These are phyloP conservation scores for Archocentrus centrarchus DNA, from an alignment of 2,113 vertebrate species.

Conservation along the genomic window DNA sequence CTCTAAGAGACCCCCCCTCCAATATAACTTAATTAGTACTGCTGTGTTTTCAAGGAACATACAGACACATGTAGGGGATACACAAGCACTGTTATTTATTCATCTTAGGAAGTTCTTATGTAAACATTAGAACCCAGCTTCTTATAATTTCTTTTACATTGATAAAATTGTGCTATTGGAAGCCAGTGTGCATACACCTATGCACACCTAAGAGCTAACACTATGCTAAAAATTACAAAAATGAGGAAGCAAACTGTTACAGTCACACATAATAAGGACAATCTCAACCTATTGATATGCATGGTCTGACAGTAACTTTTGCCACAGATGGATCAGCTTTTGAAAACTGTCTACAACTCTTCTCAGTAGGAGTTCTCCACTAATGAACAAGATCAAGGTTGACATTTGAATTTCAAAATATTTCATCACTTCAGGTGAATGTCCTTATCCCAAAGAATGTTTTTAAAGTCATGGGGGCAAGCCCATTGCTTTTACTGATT, in stretches of 20 bases:
- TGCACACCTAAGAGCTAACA: not conserved
- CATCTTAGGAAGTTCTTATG: not conserved
- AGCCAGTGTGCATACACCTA: not conserved
- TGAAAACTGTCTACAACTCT: constrained; percentile 36
- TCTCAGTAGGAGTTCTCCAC: constrained; percentile 41
- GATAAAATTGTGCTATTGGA: constrained; percentile 5
- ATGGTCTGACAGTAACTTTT: constrained; percentile 21
- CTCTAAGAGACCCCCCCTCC: not conserved
- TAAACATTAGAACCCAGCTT: constrained; percentile 13
- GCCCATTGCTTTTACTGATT: constrained; percentile 17
- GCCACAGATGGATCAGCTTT: constrained; percentile 5
- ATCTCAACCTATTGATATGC: constrained; percentile 23
- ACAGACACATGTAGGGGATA: constrained; percentile 22
- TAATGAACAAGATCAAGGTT: constrained; percentile 60
- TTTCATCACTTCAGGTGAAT: constrained; percentile 7
- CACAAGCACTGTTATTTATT: constrained; percentile 6
- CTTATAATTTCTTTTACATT: constrained; percentile 6
- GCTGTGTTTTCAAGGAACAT: constrained; percentile 5
- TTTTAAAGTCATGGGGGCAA: constrained; percentile 17
- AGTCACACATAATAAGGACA: constrained; percentile 3
- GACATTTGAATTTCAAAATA: constrained; percentile 62
- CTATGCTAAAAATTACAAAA: not conserved
- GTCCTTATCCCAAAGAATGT: constrained; percentile 3
- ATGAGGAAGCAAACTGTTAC: not conserved
- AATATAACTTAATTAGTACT: constrained; percentile 35